These are phyloP conservation scores for Onychostoma macrolepis DNA, from an alignment of 2,113 vertebrate genomes.

Conservation along the genomic window DNA sequence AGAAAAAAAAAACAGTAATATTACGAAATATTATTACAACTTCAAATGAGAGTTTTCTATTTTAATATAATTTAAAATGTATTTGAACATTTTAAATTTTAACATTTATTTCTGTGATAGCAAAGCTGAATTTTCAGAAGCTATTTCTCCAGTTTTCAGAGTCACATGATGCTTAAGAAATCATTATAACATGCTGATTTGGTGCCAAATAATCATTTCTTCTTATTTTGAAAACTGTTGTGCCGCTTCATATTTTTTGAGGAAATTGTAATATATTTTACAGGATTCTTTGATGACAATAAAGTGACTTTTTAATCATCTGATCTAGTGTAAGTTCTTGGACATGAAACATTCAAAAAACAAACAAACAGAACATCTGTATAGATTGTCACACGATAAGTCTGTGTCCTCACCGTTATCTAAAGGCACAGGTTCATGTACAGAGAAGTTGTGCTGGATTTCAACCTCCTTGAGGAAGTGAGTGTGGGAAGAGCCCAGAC, in stretches of 20 bases:
- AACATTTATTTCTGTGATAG: not conserved
- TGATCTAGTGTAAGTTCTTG: not conserved
- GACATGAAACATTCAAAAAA: not conserved
- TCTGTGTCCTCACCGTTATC: not conserved
- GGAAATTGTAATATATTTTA: too few species aligned
- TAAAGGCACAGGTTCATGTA: not conserved
- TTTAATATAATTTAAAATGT: not conserved
- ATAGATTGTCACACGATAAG: not conserved
- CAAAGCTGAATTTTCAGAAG: not conserved
- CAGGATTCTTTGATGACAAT: too few species aligned
- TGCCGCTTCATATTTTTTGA: not conserved
- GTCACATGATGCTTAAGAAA: not conserved
- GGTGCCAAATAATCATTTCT: not conserved
- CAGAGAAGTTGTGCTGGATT: constrained; percentile 8
- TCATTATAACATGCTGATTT: not conserved
- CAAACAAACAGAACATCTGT: not conserved
- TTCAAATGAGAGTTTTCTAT: not conserved
- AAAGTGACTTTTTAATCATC: not conserved
- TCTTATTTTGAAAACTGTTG: not conserved
- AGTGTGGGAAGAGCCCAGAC: constrained; percentile 70
- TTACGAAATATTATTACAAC: not conserved
- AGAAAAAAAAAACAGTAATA: not conserved
- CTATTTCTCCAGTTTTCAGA: not conserved
- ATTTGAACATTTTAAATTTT: not conserved
- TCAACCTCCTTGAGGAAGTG: constrained; percentile 27